Conservation (phyloP, 2,888 invertebrate genomes). For the Lagria hirta region DNA sequence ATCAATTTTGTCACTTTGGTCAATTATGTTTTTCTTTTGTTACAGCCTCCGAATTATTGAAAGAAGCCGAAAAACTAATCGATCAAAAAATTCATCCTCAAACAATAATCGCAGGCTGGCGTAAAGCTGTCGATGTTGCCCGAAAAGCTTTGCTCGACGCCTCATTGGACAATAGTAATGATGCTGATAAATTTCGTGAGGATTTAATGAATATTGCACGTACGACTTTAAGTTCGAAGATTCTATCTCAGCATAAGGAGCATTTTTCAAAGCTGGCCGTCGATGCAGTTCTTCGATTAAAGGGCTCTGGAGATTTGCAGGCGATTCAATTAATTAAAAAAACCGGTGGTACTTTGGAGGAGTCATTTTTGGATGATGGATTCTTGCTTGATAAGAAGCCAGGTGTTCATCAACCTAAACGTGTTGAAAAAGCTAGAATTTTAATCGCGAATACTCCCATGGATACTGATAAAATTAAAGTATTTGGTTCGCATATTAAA, state of each 20-base stretch:
- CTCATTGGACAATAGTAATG: conserved; percentile 79
- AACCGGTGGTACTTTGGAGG: conserved; percentile 86
- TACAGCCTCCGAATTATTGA: conserved; percentile 85
- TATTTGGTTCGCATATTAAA: conserved; percentile 94
- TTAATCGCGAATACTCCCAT: conserved; percentile 99
- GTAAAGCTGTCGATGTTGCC: conserved; percentile 83
- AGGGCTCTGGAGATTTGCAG: conserved; percentile 87
- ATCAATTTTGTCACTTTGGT: too few species aligned
- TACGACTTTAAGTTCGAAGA: conserved; percentile 65
- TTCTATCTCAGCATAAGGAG: conserved; percentile 87
- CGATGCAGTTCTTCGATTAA: conserved; percentile 90
- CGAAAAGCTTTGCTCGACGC: conserved; percentile 76
- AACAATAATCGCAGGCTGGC: conserved; percentile 95
- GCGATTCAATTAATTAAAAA: conserved; percentile 99
- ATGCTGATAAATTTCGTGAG: conserved; percentile 75
- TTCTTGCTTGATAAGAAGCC: conserved; percentile 96
- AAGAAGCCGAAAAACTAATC: conserved; percentile 92
- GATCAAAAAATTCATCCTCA: conserved; percentile 97
- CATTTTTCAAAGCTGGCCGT: conserved; percentile 94
- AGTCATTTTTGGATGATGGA: conserved; percentile 94
- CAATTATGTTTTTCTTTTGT: conserved; percentile 15
- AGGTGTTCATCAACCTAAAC: conserved; percentile 96
- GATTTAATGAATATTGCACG: conserved; percentile 96
- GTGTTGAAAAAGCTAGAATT: conserved; percentile 93
- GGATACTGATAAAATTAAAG: conserved; percentile 99